These are phyloP conservation scores for Goniozus legneri DNA, from an alignment of 1,140 invertebrate species.

Conservation along the genomic window DNA sequence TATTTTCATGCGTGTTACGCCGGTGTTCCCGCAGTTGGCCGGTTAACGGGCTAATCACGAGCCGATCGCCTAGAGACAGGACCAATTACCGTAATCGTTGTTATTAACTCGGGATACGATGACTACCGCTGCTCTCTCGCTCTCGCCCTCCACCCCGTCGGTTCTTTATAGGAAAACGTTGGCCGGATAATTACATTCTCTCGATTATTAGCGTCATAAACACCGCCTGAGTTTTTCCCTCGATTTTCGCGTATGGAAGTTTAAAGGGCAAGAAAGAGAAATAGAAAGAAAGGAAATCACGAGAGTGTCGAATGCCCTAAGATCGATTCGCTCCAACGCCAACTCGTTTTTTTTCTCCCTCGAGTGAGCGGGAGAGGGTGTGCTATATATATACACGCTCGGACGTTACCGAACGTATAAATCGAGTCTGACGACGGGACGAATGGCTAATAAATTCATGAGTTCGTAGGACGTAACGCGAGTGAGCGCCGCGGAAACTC, in stretches of 20 bases:
- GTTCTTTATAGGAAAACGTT: slow-evolving; percentile 21
- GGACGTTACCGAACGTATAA: too few relatives aligned
- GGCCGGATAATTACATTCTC: slow-evolving; percentile 20
- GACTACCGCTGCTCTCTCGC: slow-evolving; percentile 6
- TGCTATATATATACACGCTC: too few relatives aligned
- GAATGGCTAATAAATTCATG: slow-evolving; percentile 41
- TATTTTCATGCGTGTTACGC: slow-evolving; percentile 11
- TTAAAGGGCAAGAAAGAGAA: too few relatives aligned
- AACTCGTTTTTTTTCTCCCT: too few relatives aligned
- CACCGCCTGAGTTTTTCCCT: slow-evolving; percentile 10
- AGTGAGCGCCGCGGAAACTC: slow-evolving; percentile 16
- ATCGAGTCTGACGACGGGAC: too few relatives aligned
- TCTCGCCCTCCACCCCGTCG: too few relatives aligned
- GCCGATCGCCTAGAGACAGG: slow-evolving; percentile 12
- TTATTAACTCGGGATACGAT: slow-evolving; percentile 22
- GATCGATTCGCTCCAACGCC: too few relatives aligned
- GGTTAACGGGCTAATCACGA: slow-evolving; percentile 20
- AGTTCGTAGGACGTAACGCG: slow-evolving; percentile 15
- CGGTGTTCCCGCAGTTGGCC: slow-evolving; percentile 8
- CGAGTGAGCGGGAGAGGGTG: too few relatives aligned
- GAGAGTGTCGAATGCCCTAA: too few relatives aligned
- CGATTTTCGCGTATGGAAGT: too few relatives aligned
- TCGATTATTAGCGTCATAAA: slow-evolving; percentile 9
- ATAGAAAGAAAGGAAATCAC: too few relatives aligned
- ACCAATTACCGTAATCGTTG: slow-evolving; percentile 22